Percentiles rank a stretch among this genome's conserved stretches.
Conservation (phyloP, 2,797 vertebrate genomes). For the Emydoidea blandingii region DNA sequence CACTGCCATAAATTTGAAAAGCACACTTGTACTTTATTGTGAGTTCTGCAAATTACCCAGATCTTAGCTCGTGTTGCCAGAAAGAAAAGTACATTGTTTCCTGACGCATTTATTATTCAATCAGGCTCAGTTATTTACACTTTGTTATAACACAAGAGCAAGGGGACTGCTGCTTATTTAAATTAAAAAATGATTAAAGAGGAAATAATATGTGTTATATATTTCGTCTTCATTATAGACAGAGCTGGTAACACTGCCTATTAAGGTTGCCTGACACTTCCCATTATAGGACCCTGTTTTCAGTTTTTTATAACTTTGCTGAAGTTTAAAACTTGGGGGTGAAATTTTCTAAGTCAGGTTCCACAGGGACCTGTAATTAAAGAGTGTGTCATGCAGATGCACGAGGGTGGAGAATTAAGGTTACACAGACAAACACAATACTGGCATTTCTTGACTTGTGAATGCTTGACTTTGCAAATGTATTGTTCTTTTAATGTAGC, state of each 20-base stretch:
- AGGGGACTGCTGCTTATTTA: neutral
- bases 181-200: constrained; percentile 4
- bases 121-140: neutral
- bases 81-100: neutral
- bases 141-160: neutral
- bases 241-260: neutral
- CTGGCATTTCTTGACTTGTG: neutral
- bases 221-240: neutral
- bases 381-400: neutral
- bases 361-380: neutral
- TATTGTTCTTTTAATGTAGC: neutral
- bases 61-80: neutral
- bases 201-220: neutral
- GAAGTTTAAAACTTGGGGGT: rapidly evolving
- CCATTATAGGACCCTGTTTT: neutral
- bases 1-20: neutral
- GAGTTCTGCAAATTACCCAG: neutral
- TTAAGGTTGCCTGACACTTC: neutral
- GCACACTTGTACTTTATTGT: neutral
- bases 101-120: neutral
- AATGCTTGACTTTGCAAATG: neutral
- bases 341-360: neutral
- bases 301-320: neutral
- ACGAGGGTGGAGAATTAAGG: neutral
- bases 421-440: neutral